Evolutionary conservation across 2,113 vertebrate species (phyloP).

Genomic region (Oplegnathus fasciatus): DNA sequence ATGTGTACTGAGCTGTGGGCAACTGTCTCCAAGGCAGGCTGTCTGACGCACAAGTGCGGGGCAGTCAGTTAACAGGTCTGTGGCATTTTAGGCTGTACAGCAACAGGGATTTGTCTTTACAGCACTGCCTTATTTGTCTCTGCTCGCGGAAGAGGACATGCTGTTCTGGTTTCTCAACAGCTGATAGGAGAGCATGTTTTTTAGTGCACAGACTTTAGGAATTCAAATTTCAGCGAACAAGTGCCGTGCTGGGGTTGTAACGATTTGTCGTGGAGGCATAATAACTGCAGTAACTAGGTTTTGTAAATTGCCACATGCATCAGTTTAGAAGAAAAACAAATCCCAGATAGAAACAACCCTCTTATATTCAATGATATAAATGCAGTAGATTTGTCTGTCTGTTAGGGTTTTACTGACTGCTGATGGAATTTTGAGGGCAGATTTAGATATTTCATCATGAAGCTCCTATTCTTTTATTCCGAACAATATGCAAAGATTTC

Average conservation of each 20-base stretch:
- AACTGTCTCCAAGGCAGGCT: background rate
- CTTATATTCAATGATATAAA: background rate
- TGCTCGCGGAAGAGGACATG: slow-evolving; percentile 16
- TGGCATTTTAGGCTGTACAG: background rate
- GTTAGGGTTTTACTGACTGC: background rate
- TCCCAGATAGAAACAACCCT: background rate
- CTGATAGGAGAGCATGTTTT: slow-evolving; percentile 1
- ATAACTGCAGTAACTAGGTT: background rate
- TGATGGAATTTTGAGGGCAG: background rate
- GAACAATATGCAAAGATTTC: background rate
- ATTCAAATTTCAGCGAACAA: background rate
- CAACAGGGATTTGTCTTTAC: background rate
- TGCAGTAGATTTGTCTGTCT: background rate
- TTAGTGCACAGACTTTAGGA: background rate
- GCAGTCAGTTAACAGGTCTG: slow-evolving; percentile 17
- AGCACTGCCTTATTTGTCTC: background rate
- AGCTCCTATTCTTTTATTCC: background rate
- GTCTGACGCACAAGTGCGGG: background rate
- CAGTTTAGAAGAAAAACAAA: background rate
- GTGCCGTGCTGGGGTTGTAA: background rate
- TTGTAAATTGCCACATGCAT: background rate
- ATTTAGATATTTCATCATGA: background rate
- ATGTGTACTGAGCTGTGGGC: background rate
- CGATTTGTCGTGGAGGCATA: background rate
- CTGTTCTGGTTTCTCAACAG: slow-evolving; percentile 9